Base-by-base conservation (phyloP, 2,113 vertebrate genomes). In the Plestiodon gilberti region DNA sequence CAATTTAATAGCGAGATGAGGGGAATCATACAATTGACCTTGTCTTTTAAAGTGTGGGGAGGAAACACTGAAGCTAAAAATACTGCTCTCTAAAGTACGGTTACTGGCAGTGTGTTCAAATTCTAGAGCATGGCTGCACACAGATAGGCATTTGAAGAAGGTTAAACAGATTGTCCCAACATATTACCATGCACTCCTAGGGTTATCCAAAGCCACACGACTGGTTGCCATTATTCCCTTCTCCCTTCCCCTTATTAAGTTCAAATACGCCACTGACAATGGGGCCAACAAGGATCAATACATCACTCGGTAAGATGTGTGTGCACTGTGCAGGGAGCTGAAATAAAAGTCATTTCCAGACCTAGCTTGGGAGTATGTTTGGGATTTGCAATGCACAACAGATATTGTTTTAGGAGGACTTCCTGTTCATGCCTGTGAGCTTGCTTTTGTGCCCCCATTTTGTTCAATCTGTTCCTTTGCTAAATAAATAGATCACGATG, bases 1-100 rank as follows among this genome's bases (percentile, higher is more conserved):
- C 40, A 86, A 73, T 86, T 77, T 86, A 86, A 86, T 81, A 86
- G 85, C 85, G 74, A 86, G 85, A 86, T 81, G 69, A 86, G 69
- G 78, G 83, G 57, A 81, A 86, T 80, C 69, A 86, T 80, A 80
- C 78, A 86, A 64, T 81, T 86, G 84, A 86, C 69, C 84, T 81
- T 86, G 69, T 81, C 78, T 74, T 86, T 86, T 71, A 57, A 80
- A 86, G 59, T 57, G 75, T 75, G 59, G 70, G 82, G 82, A 75
- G 71, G 82, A 84, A 75, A 86, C 38, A 14, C 62, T 18, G 43
- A 65, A 81, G 57, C 57, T 81, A 86, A 86, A 86, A 86, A 81
- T 86, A 81, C 81, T 52, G 38, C 69, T 81, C 38, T 25, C 35
- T 86, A 30, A 73, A 73, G 78, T 33, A 43, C 62, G 67, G 57